Base-by-base conservation (phyloP, 2,113 vertebrate species). In the Thunnus maccoyii region DNA sequence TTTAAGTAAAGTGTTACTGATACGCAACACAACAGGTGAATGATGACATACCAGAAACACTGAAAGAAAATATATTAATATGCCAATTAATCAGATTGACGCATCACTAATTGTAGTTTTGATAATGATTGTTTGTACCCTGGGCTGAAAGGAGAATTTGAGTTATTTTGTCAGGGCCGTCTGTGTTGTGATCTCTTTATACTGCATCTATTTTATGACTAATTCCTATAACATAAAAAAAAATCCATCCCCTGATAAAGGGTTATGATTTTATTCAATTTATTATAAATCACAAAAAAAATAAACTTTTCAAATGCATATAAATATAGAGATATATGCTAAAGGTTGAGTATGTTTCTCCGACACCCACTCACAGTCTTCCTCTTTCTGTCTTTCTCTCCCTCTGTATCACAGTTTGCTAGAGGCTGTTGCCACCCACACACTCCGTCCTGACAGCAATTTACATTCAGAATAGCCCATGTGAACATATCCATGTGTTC, bases 341-440 rank as follows among this genome's bases (percentile, higher is more conserved):
- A 81, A 93, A 87, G 85, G 91, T 92, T 89, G 88, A 89, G 83
- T 84, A 77, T 88, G 85, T 89, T 89, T 92, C 91, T 89, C 86
- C 65, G 79, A 82, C 92, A 88, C 93, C 92, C 90, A 91, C 93
- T 92, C 90, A 67, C 78, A 91, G 82, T 90, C 90, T 88, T 88
- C 84, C 89, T 92, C 78, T 91, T 60, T 83, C 91, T 78, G 50
- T 90, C 77, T 89, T 88, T 78, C 79, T 91, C 83, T 91, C 72
- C 88, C 88, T 89, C 86, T 89, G 90, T 90, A 88, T 92, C 89
- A 91, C 91, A 83, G 88, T 89, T 92, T 92, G 94, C 94, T 94
- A 66, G 93, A 93, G 94, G 94, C 94, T 92, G 86, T 91, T 92
- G 79, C 92, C 94, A 69, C 94, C 95, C 94, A 93, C 95, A 91